Evolutionary conservation across 2,888 invertebrate genomes (phyloP).

Genomic region (Conops quadrifasciatus): DNA sequence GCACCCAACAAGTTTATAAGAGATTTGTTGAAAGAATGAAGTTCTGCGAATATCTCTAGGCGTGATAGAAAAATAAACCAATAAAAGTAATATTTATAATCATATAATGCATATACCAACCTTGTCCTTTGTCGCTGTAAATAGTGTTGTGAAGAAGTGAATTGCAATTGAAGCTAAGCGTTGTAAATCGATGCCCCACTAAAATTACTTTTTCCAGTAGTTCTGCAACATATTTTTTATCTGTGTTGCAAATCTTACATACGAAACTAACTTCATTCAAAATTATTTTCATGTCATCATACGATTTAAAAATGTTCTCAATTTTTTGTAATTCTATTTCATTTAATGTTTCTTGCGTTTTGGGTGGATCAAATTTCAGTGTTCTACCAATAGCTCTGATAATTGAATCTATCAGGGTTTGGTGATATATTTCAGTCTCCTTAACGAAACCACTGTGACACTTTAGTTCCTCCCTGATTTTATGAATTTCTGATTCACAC

Average conservation of each 20-base stretch:
- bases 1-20: conserved; percentile 8
- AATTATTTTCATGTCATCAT: conserved; percentile 45
- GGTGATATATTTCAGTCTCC: conserved; percentile 55
- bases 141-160: conserved; percentile 53
- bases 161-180: conserved; percentile 53
- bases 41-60: conserved; percentile 24
- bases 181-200: conserved; percentile 42
- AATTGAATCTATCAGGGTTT: conserved; percentile 44
- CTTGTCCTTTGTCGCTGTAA: conserved; percentile 55
- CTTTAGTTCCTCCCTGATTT: conserved; percentile 47
- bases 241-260: conserved; percentile 25
- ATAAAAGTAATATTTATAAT: neutral
- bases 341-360: conserved; percentile 42
- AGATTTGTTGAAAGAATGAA: neutral
- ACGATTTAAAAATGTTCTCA: conserved; percentile 47
- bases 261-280: conserved; percentile 44
- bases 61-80: neutral
- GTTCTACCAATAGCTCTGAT: conserved; percentile 47
- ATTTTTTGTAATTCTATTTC: conserved; percentile 45
- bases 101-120: conserved; percentile 38
- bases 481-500: conserved; percentile 68
- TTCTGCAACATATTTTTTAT: conserved; percentile 28
- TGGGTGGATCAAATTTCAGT: conserved; percentile 45
- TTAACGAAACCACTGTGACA: conserved; percentile 52
- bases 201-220: conserved; percentile 44